Conservation (phyloP, 2,888 invertebrate genomes). For the Meandrusa payeni region DNA sequence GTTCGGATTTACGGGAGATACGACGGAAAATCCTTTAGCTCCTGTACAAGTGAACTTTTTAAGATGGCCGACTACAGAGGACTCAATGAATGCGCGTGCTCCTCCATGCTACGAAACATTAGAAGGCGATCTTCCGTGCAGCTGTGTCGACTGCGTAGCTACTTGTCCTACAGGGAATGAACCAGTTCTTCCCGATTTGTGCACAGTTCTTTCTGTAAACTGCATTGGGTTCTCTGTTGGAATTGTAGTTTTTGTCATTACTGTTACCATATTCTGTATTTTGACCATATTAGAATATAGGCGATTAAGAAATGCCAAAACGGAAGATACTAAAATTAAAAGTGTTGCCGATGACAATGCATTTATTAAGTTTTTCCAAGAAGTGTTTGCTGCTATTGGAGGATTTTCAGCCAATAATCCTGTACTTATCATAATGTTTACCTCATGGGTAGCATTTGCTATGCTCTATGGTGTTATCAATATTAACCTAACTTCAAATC, state of each 20-base stretch:
- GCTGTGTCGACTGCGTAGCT: slow-evolving; percentile 87
- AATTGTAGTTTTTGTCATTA: slow-evolving; percentile 74
- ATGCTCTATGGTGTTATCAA: slow-evolving; percentile 85
- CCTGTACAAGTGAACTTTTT: slow-evolving; percentile 84
- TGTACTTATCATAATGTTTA: slow-evolving; percentile 81
- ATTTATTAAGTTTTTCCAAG: slow-evolving; percentile 43
- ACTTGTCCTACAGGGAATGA: slow-evolving; percentile 80
- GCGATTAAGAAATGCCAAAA: slow-evolving; percentile 23
- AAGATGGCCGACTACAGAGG: slow-evolving; percentile 52
- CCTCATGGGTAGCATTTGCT: slow-evolving; percentile 79
- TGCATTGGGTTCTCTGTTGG: slow-evolving; percentile 83
- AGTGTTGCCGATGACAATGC: slow-evolving; percentile 30
- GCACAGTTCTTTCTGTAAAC: slow-evolving; percentile 81
- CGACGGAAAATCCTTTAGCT: slow-evolving; percentile 68
- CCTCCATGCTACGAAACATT: slow-evolving; percentile 82
- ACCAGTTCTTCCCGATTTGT: slow-evolving; percentile 63
- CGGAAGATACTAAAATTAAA: slow-evolving; percentile 30
- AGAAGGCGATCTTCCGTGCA: slow-evolving; percentile 82
- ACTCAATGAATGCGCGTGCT: slow-evolving; percentile 65
- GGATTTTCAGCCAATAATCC: slow-evolving; percentile 85
- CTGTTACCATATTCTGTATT: slow-evolving; percentile 49
- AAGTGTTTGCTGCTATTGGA: slow-evolving; percentile 54
- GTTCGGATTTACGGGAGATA: slow-evolving; percentile 84
- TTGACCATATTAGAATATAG: slow-evolving; percentile 42
- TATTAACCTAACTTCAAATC: slow-evolving; percentile 90